Evolutionary conservation across 2,113 vertebrate species (phyloP).

Genomic region (Neomonachus schauinslandi): DNA sequence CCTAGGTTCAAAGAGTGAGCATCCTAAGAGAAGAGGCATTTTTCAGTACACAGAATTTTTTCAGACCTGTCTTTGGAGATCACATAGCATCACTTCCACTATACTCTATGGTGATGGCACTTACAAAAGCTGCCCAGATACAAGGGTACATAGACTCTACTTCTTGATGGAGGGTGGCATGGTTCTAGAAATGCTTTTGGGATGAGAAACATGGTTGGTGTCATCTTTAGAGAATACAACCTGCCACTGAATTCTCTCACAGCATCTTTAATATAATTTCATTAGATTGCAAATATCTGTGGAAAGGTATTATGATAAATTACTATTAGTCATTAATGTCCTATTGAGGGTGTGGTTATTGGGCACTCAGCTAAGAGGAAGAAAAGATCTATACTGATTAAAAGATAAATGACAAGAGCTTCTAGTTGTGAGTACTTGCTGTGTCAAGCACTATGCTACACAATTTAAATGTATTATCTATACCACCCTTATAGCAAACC

Average conservation of each 20-base stretch:
- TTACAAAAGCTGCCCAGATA: background rate
- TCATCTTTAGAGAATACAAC: background rate
- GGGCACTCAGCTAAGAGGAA: background rate
- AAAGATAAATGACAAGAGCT: background rate
- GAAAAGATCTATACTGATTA: background rate
- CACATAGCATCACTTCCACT: background rate
- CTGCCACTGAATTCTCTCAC: background rate
- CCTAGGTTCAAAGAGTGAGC: background rate
- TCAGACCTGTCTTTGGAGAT: background rate
- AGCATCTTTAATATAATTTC: background rate
- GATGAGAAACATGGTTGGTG: background rate
- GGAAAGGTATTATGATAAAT: background rate
- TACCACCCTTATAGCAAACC: background rate
- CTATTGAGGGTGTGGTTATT: background rate
- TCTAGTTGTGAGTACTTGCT: background rate
- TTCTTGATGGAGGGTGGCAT: background rate
- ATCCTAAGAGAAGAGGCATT: background rate
- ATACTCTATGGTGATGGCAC: background rate
- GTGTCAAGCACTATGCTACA: background rate
- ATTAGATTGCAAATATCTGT: background rate
- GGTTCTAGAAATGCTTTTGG: background rate
- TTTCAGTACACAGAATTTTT: background rate
- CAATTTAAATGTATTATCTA: background rate
- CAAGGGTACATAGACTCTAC: background rate
- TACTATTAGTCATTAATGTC: background rate